phyloP scores from a whole-genome alignment of 2,113 vertebrate genomes.

The Phodopus roborovskii region DNA sequence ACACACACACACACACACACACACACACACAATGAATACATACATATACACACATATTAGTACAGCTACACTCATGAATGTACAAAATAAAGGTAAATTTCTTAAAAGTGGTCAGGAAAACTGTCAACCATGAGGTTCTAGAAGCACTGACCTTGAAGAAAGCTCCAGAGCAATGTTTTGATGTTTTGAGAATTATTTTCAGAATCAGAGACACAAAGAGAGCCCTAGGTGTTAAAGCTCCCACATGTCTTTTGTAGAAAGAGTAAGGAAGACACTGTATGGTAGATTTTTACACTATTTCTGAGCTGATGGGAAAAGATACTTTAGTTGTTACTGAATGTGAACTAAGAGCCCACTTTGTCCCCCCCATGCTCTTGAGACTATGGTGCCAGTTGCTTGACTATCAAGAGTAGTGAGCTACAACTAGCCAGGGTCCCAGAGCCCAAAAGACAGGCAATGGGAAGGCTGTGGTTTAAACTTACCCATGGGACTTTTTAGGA shows the following conservation, averaged over 20 bases:
- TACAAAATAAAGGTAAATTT: background rate
- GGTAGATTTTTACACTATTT: background rate
- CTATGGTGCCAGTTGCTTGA: background rate
- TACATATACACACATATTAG: background rate
- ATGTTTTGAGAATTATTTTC: background rate
- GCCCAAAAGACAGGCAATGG: background rate
- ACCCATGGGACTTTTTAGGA: background rate
- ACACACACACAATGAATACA: too few species aligned
- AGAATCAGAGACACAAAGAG: background rate
- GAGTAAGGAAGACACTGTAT: background rate
- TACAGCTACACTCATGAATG: too few species aligned
- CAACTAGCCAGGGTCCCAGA: background rate
- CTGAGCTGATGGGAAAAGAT: background rate
- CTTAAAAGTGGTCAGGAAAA: background rate
- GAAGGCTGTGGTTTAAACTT: background rate
- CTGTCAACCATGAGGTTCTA: background rate
- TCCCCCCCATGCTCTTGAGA: background rate
- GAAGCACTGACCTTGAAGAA: background rate
- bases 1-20: background rate
- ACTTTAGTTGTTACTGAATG: background rate
- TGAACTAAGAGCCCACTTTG: background rate
- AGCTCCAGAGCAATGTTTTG: background rate
- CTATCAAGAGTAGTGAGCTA: background rate
- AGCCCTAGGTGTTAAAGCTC: background rate
- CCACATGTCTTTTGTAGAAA: slow-evolving; percentile 29